Evolutionary conservation across 2,888 invertebrate genomes (phyloP), one percentile per base, ranked within the genome.

Genomic region (Tinea pellionella): DNA sequence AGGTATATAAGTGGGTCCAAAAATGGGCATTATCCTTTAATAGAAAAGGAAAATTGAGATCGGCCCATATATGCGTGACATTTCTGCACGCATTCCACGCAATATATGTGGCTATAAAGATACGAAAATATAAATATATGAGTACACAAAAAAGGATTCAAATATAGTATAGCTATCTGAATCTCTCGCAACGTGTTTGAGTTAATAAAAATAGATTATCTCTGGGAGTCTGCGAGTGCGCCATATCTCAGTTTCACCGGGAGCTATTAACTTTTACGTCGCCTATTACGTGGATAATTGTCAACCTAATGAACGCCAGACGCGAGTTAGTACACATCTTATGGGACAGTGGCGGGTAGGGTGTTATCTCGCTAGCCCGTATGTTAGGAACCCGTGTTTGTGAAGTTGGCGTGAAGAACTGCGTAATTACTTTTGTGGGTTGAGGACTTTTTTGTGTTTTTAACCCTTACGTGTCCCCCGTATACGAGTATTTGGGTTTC

Each of bases 121-220:
- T 3, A 24, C 24, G 24, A 3, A 24, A 24, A 24, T 3, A 24
- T 24, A 24, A 3, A 24, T 24, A 24, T 2, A 24, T 24, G 6
- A 6, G 6, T 24, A 24, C n/a, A 24, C 24, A 24, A 3, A 24
- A 24, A 24, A 24, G 6, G 3, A 24, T 24, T 24, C 24, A 24
- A 24, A 24, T 24, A 24, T 24, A 24, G 24, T 6, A 24, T 24
- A 24, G 24, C 6, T 24, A 24, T 24, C 6, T 24, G 24, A 24
- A 24, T 6, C 6, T 2, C 53, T 24, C 53, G 11, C 53, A 24
- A 18, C 16, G 53, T 53, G 53, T 47, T 4, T 15, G 13, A 47
- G 55, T 57, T 57, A 57, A 57, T 57, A 57, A 57, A 57, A 57
- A 57, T 57, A 57, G 57, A 57, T 57, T 57, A 57, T 57, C 57